These are phyloP conservation scores for Pseudococcus longispinus DNA, from an alignment of 2,888 invertebrate genomes.

Conservation along the genomic window DNA sequence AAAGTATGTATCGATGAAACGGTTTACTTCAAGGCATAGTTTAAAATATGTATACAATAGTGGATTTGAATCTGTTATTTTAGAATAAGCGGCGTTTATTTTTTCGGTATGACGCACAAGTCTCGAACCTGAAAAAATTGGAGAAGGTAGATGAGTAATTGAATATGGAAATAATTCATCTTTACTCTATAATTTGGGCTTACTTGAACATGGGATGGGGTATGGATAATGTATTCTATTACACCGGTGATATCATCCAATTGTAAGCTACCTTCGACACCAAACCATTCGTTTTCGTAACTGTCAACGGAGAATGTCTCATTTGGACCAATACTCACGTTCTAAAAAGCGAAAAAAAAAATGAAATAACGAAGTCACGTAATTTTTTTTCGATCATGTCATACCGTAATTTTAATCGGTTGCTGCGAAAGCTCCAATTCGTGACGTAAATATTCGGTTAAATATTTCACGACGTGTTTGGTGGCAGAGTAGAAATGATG, in stretches of 20 bases:
- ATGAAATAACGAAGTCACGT: not conserved
- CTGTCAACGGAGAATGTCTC: constrained; percentile 35
- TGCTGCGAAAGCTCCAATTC: constrained; percentile 62
- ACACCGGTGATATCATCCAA: constrained; percentile 47
- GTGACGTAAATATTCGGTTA: constrained; percentile 63
- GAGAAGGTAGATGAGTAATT: not conserved
- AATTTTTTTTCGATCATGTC: no score
- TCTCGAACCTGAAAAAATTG: constrained; percentile 28
- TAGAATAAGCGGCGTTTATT: not conserved
- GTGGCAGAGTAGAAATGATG: constrained; percentile 63
- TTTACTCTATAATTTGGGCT: not conserved
- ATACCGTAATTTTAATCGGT: constrained; percentile 60
- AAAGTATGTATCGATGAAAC: not conserved
- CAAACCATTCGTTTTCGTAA: constrained; percentile 37
- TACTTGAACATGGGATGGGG: constrained; percentile 48
- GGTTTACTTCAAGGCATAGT: no score
- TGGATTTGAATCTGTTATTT: no score
- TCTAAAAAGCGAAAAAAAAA: not conserved
- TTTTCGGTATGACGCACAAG: constrained; percentile 11
- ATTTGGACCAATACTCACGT: constrained; percentile 35
- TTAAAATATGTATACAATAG: no score
- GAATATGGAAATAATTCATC: not conserved
- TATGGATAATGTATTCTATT: constrained; percentile 50
- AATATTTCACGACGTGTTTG: constrained; percentile 63
- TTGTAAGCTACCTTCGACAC: not conserved